A percentile compares a stretch with the other conserved stretches of the same genome.
phyloP scores from a whole-genome alignment of 2,888 invertebrate genomes.

The Stenotaenia linearis region DNA sequence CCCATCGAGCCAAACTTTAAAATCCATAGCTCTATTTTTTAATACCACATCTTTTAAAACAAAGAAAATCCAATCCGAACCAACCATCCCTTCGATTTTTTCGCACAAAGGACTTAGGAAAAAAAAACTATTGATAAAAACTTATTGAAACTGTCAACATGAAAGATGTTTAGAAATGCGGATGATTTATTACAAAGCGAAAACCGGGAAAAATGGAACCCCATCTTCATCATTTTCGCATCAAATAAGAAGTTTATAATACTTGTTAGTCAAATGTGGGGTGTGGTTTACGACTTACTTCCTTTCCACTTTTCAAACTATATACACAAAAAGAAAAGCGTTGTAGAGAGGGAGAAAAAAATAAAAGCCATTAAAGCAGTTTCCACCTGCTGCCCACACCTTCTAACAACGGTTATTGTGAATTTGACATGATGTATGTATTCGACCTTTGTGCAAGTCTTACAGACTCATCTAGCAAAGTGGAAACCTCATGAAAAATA shows the following conservation, averaged over 20 bases:
- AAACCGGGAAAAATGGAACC: neutral
- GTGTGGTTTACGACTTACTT: neutral
- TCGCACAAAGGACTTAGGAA: neutral
- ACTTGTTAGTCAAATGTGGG: neutral
- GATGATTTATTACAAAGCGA: neutral
- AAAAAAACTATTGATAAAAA: neutral
- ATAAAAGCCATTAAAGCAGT: neutral
- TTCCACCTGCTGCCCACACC: neutral
- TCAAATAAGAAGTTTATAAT: neutral
- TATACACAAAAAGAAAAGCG: neutral
- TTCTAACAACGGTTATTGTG: neutral
- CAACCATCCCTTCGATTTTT: neutral
- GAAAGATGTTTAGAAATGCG: neutral
- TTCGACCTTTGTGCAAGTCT: neutral
- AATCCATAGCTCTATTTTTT: too few species aligned
- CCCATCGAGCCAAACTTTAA: too few species aligned
- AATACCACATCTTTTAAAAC: neutral
- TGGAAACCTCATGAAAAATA: neutral
- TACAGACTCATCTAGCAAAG: neutral
- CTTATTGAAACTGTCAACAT: neutral
- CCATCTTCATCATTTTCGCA: neutral
- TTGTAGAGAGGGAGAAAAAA: too few species aligned
- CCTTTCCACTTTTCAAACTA: neutral
- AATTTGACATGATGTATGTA: neutral
- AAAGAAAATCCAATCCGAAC: neutral